These are phyloP conservation scores for Cerastoderma edule DNA, from an alignment of 2,888 invertebrate genomes.

Conservation along the genomic window DNA sequence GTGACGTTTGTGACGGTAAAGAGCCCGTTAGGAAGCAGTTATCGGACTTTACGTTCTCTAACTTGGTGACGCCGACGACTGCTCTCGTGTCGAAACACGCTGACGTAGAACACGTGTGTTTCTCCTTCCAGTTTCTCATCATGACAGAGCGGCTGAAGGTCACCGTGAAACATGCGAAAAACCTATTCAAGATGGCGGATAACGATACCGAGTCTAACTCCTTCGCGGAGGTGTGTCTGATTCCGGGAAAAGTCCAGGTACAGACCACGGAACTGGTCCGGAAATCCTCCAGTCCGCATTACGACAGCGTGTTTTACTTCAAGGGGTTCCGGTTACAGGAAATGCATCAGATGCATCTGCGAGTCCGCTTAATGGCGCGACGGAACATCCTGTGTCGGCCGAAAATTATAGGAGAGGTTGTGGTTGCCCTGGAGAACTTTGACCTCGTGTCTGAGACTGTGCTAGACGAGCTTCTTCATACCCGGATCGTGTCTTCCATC, in stretches of 20 bases:
- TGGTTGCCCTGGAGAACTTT: slow-evolving; percentile 34
- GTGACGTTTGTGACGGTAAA: background rate
- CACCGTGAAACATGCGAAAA: slow-evolving; percentile 28
- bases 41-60: background rate
- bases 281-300: slow-evolving; percentile 19
- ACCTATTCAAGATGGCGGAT: slow-evolving; percentile 26
- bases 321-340: slow-evolving; percentile 26
- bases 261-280: slow-evolving; percentile 22
- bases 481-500: slow-evolving; percentile 3
- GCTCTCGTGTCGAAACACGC: background rate
- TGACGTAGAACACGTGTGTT: slow-evolving; percentile 11
- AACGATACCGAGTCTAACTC: slow-evolving; percentile 6
- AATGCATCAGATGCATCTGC: slow-evolving; percentile 32
- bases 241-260: slow-evolving; percentile 40
- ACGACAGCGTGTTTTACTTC: slow-evolving; percentile 32
- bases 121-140: slow-evolving; percentile 45
- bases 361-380: slow-evolving; percentile 35
- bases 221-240: slow-evolving; percentile 36
- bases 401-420: slow-evolving; percentile 34
- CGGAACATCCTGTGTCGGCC: background rate
- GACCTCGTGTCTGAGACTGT: slow-evolving; percentile 35
- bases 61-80: background rate
- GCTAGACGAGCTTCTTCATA: slow-evolving; percentile 25
- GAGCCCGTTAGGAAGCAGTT: background rate
- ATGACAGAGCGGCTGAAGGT: slow-evolving; percentile 44